Evolutionary conservation across 2,113 vertebrate species (phyloP).

Genomic region (Periophthalmodon schlosseri): DNA sequence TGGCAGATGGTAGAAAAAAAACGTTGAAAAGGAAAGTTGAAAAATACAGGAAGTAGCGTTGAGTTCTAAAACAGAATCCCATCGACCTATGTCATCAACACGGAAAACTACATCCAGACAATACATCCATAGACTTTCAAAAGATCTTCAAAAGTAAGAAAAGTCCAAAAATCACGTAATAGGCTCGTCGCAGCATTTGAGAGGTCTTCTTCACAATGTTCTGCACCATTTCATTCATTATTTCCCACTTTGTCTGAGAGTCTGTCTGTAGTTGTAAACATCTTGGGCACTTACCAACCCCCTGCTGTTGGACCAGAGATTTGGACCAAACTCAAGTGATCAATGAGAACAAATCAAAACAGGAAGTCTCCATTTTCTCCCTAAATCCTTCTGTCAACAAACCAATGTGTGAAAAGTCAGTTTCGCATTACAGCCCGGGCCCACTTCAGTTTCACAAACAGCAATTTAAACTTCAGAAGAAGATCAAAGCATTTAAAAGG

Average conservation of each 20-base stretch:
- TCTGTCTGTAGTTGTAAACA: neutral
- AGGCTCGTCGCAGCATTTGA: neutral
- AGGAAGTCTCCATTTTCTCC: neutral
- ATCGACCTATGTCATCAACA: too few relatives aligned
- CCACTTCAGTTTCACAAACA: conserved; percentile 25
- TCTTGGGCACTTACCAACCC: conserved; percentile 20
- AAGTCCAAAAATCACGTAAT: too few relatives aligned
- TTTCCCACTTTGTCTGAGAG: neutral
- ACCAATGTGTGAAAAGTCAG: neutral
- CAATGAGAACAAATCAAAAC: conserved; percentile 41
- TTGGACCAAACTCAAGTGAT: conserved; percentile 15
- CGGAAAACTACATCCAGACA: too few relatives aligned
- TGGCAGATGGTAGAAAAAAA: too few relatives aligned
- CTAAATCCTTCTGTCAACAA: conserved; percentile 20
- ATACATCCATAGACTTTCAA: too few relatives aligned
- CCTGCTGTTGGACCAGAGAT: conserved; percentile 19
- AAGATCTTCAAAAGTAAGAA: too few relatives aligned
- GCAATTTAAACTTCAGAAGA: conserved; percentile 18
- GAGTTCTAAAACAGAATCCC: too few relatives aligned
- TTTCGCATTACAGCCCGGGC: neutral
- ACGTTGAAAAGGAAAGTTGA: too few relatives aligned
- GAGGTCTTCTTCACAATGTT: neutral
- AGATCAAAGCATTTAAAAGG: conserved; percentile 29
- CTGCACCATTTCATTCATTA: neutral
- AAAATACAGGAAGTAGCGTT: too few relatives aligned